Base-by-base conservation (phyloP, 2,797 vertebrate genomes). In the Phataginus tetradactyla region DNA sequence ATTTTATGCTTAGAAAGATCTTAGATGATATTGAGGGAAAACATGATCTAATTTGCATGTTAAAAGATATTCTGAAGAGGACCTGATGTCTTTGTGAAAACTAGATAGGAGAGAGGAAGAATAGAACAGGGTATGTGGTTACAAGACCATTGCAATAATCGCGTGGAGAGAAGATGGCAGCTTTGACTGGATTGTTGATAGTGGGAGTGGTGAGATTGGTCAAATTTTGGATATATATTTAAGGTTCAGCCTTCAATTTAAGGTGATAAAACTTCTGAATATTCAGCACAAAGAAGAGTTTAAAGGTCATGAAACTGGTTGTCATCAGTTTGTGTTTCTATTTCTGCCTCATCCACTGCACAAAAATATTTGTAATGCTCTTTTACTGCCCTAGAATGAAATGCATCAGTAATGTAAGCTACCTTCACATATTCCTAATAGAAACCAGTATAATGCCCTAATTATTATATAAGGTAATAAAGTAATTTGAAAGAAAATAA, bases 11-110 rank as follows among this genome's bases (percentile, higher is more conserved):
- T 86, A 57, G 45, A 77, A 86, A 92, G 64, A 37, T 10, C 29
- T 78, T 92, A 27, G 39, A 39, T 95, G 69, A 66, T 94, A 94
- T 89, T 81, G 55, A 92, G 49, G 63, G 39, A 37, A 75, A 21
- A 57, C n/a, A n/a, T 71, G 32, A 63, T 72, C 11, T 79, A 80
- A 77, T 66, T 94, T 77, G 18, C 66, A 88, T 68, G 51, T 90
- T 77, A 55, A 80, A 80, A 79, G 51, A 61, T 66, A 34, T 66
- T 27, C 21, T 75, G 12, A 39, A 79, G 15, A 85, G 23, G 91
- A 80, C 13, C 14, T 55, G 51, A 72, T 92, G 55, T 7, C 71
- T 77, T 86, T 95, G 25, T 92, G 66, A 51, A 85, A 94, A 85
- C 3, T 21, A 77, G 37, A 53, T 14, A 53, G 21, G 61, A 45